Conservation (phyloP, 2,113 vertebrate species). For the Lucifuga dentata region DNA sequence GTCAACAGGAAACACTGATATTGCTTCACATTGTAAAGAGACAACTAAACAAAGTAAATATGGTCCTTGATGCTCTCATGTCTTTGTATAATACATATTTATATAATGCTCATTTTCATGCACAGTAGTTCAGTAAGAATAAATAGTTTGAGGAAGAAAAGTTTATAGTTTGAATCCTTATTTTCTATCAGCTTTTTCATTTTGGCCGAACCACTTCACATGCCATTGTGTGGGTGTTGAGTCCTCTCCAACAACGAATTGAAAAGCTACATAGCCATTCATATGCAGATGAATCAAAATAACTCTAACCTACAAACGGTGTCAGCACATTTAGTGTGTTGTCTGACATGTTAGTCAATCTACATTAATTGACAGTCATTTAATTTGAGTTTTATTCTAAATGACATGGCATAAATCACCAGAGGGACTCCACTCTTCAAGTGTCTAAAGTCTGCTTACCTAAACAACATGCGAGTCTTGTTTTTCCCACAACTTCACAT, state of each 20-base stretch:
- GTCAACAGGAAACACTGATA: slow-evolving; percentile 7
- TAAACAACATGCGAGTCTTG: neutral
- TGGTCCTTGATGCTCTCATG: neutral
- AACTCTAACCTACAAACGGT: slow-evolving; percentile 32
- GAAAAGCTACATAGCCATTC: slow-evolving; percentile 48
- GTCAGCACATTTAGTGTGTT: slow-evolving; percentile 25
- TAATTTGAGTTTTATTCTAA: slow-evolving; percentile 1
- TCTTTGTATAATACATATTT: neutral
- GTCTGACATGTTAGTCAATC: slow-evolving; percentile 18
- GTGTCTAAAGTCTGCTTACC: slow-evolving; percentile 1
- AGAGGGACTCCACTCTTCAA: too few species aligned
- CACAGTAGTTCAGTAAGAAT: fast-evolving
- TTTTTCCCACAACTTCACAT: slow-evolving; percentile 17
- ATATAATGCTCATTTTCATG: neutral
- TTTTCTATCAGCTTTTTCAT: slow-evolving; percentile 29
- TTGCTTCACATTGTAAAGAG: neutral
- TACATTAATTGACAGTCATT: slow-evolving; percentile 26
- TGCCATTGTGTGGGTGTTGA: slow-evolving; percentile 24
- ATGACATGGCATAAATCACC: neutral
- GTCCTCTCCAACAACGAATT: slow-evolving; percentile 34
- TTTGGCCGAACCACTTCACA: slow-evolving; percentile 46
- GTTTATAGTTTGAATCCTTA: neutral
- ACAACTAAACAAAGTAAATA: neutral
- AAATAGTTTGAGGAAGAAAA: neutral
- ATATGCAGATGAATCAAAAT: slow-evolving; percentile 55